A percentile compares a stretch with the other conserved stretches of the same genome.
Evolutionary conservation across 1,140 invertebrate genomes (phyloP).

Genomic region (Coelopa frigida): DNA sequence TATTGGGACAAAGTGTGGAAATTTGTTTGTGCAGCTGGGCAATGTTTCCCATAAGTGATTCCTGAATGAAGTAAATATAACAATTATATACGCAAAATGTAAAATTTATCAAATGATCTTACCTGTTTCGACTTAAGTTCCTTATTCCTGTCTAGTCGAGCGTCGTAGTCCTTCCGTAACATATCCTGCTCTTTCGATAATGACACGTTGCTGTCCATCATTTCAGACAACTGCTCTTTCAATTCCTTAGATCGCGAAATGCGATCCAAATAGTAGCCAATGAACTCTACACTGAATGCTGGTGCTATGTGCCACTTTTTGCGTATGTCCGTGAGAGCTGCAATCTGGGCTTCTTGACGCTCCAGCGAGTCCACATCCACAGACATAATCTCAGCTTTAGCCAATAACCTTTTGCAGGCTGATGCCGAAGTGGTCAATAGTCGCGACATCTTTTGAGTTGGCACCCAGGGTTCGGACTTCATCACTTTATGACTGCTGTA

Average conservation of each 20-base stretch:
- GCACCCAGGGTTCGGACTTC: slow-evolving; percentile 79
- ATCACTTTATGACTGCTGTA: slow-evolving; percentile 66
- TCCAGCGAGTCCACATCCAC: slow-evolving; percentile 71
- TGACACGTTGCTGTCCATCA: slow-evolving; percentile 66
- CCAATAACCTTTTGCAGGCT: slow-evolving; percentile 72
- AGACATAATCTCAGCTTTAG: slow-evolving; percentile 87
- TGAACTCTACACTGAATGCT: slow-evolving; percentile 87
- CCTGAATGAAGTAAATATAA: slow-evolving; percentile 4
- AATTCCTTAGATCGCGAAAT: slow-evolving; percentile 70
- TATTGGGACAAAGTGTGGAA: slow-evolving; percentile 51
- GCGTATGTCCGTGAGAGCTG: slow-evolving; percentile 71
- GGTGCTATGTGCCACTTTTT: slow-evolving; percentile 92
- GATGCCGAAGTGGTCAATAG: slow-evolving; percentile 84
- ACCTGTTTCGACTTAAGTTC: slow-evolving; percentile 20
- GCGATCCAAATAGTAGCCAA: slow-evolving; percentile 87
- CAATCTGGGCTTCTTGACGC: slow-evolving; percentile 71
- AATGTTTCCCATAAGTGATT: slow-evolving; percentile 46
- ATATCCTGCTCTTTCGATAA: slow-evolving; percentile 64
- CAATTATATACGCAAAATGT: background rate
- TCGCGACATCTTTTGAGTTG: slow-evolving; percentile 89
- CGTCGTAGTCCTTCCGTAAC: slow-evolving; percentile 69
- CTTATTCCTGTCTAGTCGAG: slow-evolving; percentile 48
- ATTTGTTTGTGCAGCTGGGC: slow-evolving; percentile 55
- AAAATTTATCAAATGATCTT: slow-evolving; percentile 5
- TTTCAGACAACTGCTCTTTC: slow-evolving; percentile 65